Conservation (phyloP, 2,797 vertebrate species). For the Enteromius treurensis region DNA sequence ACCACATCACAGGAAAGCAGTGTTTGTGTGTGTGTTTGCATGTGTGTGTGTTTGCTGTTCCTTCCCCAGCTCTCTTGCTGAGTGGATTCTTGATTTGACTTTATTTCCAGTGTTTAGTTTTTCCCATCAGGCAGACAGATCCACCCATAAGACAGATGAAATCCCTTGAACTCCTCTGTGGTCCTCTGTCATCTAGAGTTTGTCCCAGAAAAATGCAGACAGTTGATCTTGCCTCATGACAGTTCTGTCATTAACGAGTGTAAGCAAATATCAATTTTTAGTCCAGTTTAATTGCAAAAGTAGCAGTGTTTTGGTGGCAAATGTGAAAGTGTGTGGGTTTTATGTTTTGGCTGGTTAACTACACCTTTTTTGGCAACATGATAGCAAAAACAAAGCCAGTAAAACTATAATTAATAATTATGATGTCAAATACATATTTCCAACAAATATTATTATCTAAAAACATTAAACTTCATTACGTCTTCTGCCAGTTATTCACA, state of each 20-base stretch:
- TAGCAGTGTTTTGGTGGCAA: background rate
- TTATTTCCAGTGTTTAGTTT: slow-evolving; percentile 53
- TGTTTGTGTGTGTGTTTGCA: slow-evolving; percentile 43
- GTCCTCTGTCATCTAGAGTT: slow-evolving; percentile 54
- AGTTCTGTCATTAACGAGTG: background rate
- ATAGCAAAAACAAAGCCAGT: background rate
- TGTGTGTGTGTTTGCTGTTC: slow-evolving; percentile 35
- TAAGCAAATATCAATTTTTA: background rate
- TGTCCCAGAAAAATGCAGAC: slow-evolving; percentile 42
- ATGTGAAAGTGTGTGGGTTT: background rate
- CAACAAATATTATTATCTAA: background rate
- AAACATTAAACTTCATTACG: background rate
- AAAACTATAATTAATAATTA: background rate
- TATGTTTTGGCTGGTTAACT: background rate
- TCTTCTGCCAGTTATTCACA: background rate
- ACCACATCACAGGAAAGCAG: slow-evolving; percentile 57
- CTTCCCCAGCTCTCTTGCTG: slow-evolving; percentile 42
- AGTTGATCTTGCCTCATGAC: slow-evolving; percentile 37
- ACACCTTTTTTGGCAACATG: background rate
- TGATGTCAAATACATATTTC: background rate
- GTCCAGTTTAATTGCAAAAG: background rate
- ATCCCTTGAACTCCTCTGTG: slow-evolving; percentile 48
- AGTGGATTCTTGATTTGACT: slow-evolving; percentile 53
- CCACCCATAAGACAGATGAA: slow-evolving; percentile 47
- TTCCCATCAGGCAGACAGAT: slow-evolving; percentile 55